A percentile compares a stretch with the other conserved stretches of the same genome.
Evolutionary conservation across 2,888 invertebrate species (phyloP).

Genomic region (Lacanobia wlatinum): DNA sequence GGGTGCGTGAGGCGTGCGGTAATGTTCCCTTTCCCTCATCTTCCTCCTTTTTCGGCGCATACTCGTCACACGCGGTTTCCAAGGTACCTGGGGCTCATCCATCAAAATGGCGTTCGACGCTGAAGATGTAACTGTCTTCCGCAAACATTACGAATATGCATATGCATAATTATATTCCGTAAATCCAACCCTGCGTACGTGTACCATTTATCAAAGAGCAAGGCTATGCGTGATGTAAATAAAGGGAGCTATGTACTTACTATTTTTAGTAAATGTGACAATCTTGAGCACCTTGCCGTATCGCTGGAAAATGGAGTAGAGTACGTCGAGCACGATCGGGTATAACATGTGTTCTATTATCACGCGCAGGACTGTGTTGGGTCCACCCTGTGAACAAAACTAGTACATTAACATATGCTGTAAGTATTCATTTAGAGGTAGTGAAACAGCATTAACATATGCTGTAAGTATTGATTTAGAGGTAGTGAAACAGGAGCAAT

Average conservation of each 20-base stretch:
- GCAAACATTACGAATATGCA: slow-evolving; percentile 63
- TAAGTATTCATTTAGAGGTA: neutral
- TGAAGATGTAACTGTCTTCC: slow-evolving; percentile 62
- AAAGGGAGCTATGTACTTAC: slow-evolving; percentile 91
- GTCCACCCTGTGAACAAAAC: slow-evolving; percentile 94
- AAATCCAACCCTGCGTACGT: slow-evolving; percentile 48
- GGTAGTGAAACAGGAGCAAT: neutral
- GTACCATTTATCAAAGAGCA: slow-evolving; percentile 28
- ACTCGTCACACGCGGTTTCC: slow-evolving; percentile 46
- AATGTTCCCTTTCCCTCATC: slow-evolving; percentile 53
- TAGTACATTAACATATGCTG: slow-evolving; percentile 37
- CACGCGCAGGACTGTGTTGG: slow-evolving; percentile 98
- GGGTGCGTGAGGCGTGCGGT: slow-evolving; percentile 61
- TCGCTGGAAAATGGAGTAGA: slow-evolving; percentile 99
- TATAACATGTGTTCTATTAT: slow-evolving; percentile 99
- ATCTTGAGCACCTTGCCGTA: slow-evolving; percentile 99
- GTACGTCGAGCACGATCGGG: slow-evolving; percentile 99
- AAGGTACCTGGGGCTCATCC: slow-evolving; percentile 58
- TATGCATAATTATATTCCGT: slow-evolving; percentile 61
- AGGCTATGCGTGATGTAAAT: slow-evolving; percentile 2
- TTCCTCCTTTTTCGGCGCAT: slow-evolving; percentile 51
- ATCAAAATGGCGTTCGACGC: slow-evolving; percentile 64
- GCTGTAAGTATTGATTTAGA: slow-evolving; percentile 9
- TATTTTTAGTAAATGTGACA: slow-evolving; percentile 99
- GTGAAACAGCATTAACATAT: slow-evolving; percentile 17